Evolutionary conservation across 1,140 invertebrate species (phyloP).

Genomic region (Bombus sibiricus): DNA sequence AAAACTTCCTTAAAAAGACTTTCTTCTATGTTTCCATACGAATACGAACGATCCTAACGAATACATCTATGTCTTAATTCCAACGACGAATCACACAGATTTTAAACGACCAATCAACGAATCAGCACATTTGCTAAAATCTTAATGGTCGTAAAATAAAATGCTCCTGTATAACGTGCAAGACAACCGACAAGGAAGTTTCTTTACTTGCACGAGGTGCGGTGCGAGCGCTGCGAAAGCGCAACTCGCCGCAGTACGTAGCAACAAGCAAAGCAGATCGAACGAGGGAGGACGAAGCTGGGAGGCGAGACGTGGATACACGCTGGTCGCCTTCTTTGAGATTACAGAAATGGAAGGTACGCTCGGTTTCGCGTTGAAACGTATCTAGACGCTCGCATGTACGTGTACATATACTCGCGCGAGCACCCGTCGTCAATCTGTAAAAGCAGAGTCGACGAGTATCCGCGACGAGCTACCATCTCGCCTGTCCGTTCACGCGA

Average conservation of each 20-base stretch:
- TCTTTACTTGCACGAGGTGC: constrained; percentile 1
- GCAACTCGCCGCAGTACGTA: neutral
- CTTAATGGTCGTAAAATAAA: constrained; percentile 4
- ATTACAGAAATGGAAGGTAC: constrained; percentile 72
- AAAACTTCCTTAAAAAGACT: neutral
- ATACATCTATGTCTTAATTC: too few relatives aligned
- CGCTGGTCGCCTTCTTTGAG: constrained; percentile 59
- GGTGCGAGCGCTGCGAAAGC: neutral
- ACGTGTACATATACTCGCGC: neutral
- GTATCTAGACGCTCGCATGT: constrained; percentile 44
- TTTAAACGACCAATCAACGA: neutral
- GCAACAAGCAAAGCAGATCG: constrained; percentile 39
- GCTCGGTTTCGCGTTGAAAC: constrained; percentile 31
- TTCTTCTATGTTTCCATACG: neutral
- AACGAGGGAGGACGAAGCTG: constrained; percentile 8
- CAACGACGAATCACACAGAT: constrained; percentile 6
- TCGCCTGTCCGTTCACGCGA: constrained; percentile 58
- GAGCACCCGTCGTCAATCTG: constrained; percentile 64
- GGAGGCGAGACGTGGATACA: constrained; percentile 2
- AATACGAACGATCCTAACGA: too few relatives aligned
- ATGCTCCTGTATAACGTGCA: constrained; percentile 32
- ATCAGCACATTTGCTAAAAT: neutral
- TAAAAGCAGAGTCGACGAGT: constrained; percentile 65
- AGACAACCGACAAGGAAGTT: neutral
- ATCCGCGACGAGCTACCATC: constrained; percentile 64